Conservation (phyloP, 1,140 invertebrate species). For the Drosophila tropicalis region DNA sequence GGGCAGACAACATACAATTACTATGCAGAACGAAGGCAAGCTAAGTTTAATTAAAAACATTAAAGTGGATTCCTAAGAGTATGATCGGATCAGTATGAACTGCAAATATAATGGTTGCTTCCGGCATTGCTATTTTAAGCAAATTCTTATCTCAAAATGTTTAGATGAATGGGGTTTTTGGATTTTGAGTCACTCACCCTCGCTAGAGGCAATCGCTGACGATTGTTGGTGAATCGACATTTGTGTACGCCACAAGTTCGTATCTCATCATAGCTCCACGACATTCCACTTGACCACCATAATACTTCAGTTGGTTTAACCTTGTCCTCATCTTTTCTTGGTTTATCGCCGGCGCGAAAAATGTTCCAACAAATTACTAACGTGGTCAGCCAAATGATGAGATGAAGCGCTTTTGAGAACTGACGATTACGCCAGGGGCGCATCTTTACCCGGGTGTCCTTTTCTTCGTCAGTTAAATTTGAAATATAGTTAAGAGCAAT, state of each 20-base stretch:
- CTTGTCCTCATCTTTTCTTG: background rate
- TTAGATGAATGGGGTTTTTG: too few relatives aligned
- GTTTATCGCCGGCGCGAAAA: background rate
- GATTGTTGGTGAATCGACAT: slow-evolving; percentile 58
- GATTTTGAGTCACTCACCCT: slow-evolving; percentile 33
- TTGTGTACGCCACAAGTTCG: slow-evolving; percentile 40
- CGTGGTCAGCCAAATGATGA: slow-evolving; percentile 21
- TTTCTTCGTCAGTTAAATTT: background rate
- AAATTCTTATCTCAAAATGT: too few relatives aligned
- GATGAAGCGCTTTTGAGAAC: background rate
- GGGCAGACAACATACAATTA: too few relatives aligned
- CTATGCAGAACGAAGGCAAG: too few relatives aligned
- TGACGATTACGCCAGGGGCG: slow-evolving; percentile 37
- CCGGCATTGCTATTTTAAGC: too few relatives aligned
- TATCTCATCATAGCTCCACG: slow-evolving; percentile 46
- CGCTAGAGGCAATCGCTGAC: slow-evolving; percentile 13
- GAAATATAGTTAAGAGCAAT: background rate
- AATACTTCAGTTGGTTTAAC: slow-evolving; percentile 33
- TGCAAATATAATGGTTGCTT: too few relatives aligned
- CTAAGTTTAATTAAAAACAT: too few relatives aligned
- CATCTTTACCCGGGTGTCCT: slow-evolving; percentile 26
- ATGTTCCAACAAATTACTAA: background rate
- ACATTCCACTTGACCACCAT: slow-evolving; percentile 58
- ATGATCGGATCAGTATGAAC: too few relatives aligned
- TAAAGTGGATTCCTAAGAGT: too few relatives aligned